These are phyloP conservation scores for Ips typographus DNA, from an alignment of 1,140 invertebrate genomes.

Conservation along the genomic window DNA sequence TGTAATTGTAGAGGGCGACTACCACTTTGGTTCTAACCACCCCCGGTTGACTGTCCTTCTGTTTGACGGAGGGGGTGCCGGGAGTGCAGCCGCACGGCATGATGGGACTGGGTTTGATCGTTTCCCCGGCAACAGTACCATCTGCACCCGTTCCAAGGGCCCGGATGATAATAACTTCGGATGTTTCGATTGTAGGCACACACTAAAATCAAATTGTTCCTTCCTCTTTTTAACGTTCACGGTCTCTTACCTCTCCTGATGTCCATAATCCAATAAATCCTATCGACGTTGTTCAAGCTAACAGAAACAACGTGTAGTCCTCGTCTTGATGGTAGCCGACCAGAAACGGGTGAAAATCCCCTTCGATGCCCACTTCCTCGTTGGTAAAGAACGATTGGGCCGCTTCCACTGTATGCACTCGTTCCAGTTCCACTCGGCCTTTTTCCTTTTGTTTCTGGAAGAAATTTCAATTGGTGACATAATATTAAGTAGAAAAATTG, in stretches of 20 bases:
- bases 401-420: constrained; percentile 76
- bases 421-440: constrained; percentile 71
- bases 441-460: constrained; percentile 76
- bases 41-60: constrained; percentile 70
- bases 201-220: no score
- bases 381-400: constrained; percentile 52
- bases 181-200: no score
- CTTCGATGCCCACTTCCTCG: constrained; percentile 46
- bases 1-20: constrained; percentile 88
- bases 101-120: constrained; percentile 64
- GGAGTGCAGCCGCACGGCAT: constrained; percentile 76
- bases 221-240: no score
- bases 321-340: constrained; percentile 72
- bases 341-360: constrained; percentile 63
- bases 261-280: no score
- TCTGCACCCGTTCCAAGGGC: no score
- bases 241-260: no score
- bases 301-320: constrained; percentile 78
- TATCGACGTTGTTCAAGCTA: no score
- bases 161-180: no score
- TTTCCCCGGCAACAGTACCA: no score
- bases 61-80: constrained; percentile 73
- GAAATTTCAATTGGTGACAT: no score
- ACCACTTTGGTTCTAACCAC: constrained; percentile 74
- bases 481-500: no score